Evolutionary conservation across 2,113 vertebrate species (phyloP).

Genomic region (Globicephala melas): DNA sequence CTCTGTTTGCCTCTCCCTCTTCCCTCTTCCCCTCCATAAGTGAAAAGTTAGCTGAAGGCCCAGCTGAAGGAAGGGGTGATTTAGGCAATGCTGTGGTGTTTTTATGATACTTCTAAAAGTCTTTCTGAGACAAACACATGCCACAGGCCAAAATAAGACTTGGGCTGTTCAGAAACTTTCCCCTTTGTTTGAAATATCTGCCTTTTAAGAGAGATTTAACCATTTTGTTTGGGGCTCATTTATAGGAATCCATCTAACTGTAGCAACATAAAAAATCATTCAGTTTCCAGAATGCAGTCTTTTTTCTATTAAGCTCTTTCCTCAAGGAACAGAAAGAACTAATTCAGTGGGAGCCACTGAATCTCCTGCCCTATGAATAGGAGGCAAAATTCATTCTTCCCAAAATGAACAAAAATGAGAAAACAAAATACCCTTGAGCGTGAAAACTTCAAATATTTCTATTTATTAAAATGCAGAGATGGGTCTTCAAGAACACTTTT

Average conservation of each 20-base stretch:
- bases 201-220: slow-evolving; percentile 51
- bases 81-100: not conserved
- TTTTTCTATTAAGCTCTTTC: slow-evolving; percentile 54
- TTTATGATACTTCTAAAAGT: slow-evolving; percentile 22
- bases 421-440: slow-evolving; percentile 32
- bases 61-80: slow-evolving; percentile 4
- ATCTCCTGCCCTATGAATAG: not conserved
- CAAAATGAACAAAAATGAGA: slow-evolving; percentile 33
- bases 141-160: slow-evolving; percentile 6
- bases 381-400: slow-evolving; percentile 39
- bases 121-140: slow-evolving; percentile 27
- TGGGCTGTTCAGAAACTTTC: not conserved
- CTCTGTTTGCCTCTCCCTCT: not conserved
- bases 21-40: not conserved
- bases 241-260: slow-evolving; percentile 46
- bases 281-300: slow-evolving; percentile 8
- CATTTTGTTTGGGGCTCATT: slow-evolving; percentile 13
- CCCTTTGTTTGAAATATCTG: slow-evolving; percentile 31
- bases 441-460: slow-evolving; percentile 31
- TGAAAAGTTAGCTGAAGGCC: not conserved
- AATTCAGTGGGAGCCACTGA: slow-evolving; percentile 35
- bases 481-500: slow-evolving; percentile 34
- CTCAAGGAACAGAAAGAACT: slow-evolving; percentile 49
- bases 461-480: slow-evolving; percentile 53
- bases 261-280: slow-evolving; percentile 33